Conservation (phyloP, 2,113 vertebrate genomes). For the Aptenodytes patagonicus region DNA sequence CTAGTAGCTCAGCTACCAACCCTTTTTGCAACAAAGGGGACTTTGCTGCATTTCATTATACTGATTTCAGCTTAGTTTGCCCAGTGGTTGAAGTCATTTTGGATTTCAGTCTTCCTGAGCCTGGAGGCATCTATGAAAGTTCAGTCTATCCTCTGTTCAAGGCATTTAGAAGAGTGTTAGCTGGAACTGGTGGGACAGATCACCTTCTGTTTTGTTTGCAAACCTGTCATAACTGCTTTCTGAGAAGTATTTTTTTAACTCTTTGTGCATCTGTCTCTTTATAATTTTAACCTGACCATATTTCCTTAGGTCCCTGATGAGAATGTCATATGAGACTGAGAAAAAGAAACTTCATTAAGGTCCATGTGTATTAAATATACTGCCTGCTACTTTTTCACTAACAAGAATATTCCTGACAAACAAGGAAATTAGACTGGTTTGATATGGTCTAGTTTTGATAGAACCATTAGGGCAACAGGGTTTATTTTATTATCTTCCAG, state of each 20-base stretch:
- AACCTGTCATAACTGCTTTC: background rate
- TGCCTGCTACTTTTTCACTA: background rate
- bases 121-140: background rate
- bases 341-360: background rate
- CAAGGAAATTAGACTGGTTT: background rate
- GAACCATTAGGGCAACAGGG: accelerated
- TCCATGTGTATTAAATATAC: background rate
- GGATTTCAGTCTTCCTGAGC: background rate
- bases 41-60: background rate
- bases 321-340: background rate
- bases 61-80: background rate
- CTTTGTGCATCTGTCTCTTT: background rate
- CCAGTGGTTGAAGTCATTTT: background rate
- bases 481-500: background rate
- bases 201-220: background rate
- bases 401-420: background rate
- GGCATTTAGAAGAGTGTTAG: background rate
- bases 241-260: background rate
- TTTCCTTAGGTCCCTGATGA: background rate
- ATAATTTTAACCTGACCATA: background rate
- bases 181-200: background rate
- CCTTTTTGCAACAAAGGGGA: background rate
- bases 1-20: background rate
- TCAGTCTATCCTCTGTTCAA: background rate
- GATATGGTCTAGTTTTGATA: background rate